Evolutionary conservation across 2,888 invertebrate genomes (phyloP), one percentile per base, ranked within the genome.

Genomic region (Neoaliturus tenellus): DNA sequence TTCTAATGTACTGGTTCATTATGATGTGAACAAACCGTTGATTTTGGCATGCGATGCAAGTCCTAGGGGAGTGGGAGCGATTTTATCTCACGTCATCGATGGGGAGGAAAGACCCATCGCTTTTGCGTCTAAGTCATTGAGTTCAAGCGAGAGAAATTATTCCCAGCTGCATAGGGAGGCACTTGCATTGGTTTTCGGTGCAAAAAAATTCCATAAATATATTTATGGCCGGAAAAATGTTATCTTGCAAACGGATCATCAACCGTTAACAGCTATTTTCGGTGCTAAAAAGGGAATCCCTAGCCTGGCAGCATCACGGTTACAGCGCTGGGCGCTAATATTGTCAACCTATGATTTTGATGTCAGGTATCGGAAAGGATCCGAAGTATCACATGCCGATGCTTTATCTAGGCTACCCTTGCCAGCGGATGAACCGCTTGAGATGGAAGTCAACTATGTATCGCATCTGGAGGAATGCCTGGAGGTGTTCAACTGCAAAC

Each of bases 61-160:
- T 62, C 75, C 58, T n/a, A 85, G 84, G 71, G 85, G 86, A 0
- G 85, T 86, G 0, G 85, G 85, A 33, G 85, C 87, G 12, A 84
- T 85, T 0, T 44, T 86, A 3, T 20, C 55, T 58, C 83, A 85
- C 14, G 39, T 39, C 17, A 51, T 80, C 10, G 55, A 80, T 78
- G 82, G 80, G 0, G 31, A 62, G 6, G 62, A 81, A 31, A 39
- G 35, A 25, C 58, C 25, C 10, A 58, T 58, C n/a, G 58, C 58
- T 1, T 58, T 58, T 58, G 20, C 58, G 6, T 58, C 58, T 17
- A 58, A 58, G 12, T 14, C 3, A 20, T 58, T 17, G n/a, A 67
- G 67, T 31, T 4, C 31, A 4, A 67, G 67, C 14, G 67, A 33
- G 31, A 67, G 14, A 31, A 67, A 67, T 31, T 67, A 67, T 80